Evolutionary conservation across 2,113 vertebrate genomes (phyloP).

Genomic region (Siniperca chuatsi): DNA sequence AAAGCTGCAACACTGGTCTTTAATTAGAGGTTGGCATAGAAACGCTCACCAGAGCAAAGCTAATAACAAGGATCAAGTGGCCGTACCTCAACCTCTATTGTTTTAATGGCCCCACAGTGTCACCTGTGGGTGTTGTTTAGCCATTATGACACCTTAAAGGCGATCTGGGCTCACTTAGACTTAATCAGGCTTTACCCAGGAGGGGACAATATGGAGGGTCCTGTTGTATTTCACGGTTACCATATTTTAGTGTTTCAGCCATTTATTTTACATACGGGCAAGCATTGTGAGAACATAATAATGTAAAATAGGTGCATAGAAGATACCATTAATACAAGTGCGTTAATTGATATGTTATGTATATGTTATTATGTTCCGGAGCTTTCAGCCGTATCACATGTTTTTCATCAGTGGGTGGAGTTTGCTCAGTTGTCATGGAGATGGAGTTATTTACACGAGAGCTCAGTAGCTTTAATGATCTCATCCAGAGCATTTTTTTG

Average conservation of each 20-base stretch:
- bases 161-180: not conserved
- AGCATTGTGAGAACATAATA: not conserved
- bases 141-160: conserved; percentile 27
- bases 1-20: conserved; percentile 45
- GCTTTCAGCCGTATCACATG: not conserved
- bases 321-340: not conserved
- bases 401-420: not conserved
- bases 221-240: not conserved
- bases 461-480: not conserved
- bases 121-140: conserved; percentile 16
- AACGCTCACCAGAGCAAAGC: conserved; percentile 54
- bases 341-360: not conserved
- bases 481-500: not conserved
- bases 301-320: not conserved
- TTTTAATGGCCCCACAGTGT: conserved; percentile 31
- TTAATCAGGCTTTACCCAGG: conserved; percentile 5
- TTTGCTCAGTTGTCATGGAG: not conserved
- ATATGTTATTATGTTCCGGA: not conserved
- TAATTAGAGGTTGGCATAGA: conserved; percentile 70
- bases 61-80: conserved; percentile 58
- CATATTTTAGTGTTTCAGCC: not conserved
- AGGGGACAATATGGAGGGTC: not conserved
- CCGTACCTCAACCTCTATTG: conserved; percentile 24
- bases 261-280: not conserved
- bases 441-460: not conserved